Conservation (phyloP, 2,888 invertebrate species). For the Reticulitermes lucifugus region DNA sequence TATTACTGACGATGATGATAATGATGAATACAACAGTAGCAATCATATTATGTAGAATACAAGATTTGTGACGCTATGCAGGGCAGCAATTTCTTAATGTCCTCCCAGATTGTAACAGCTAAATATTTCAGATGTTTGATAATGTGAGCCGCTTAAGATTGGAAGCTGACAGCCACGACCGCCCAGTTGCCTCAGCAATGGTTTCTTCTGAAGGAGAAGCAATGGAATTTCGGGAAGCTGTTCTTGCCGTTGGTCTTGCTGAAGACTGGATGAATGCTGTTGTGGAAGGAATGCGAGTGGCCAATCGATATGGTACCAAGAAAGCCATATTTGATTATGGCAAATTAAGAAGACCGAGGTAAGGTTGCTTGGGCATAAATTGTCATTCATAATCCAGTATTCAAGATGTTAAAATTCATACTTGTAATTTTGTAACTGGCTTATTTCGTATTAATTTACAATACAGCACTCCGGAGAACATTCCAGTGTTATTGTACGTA, state of each 20-base stretch:
- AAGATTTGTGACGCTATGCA: no score
- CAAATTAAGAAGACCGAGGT: slow-evolving; percentile 75
- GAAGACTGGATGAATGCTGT: slow-evolving; percentile 95
- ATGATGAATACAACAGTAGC: neutral
- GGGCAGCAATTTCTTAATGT: no score
- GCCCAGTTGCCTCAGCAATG: slow-evolving; percentile 82
- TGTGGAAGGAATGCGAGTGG: slow-evolving; percentile 83
- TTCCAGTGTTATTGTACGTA: no score
- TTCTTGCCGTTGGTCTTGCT: slow-evolving; percentile 82
- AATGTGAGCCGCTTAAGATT: slow-evolving; percentile 84
- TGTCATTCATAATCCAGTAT: no score
- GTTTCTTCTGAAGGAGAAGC: slow-evolving; percentile 88
- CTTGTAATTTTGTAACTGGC: no score
- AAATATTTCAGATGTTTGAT: slow-evolving; percentile 83
- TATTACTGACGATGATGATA: neutral
- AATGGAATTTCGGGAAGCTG: slow-evolving; percentile 82
- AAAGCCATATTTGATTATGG: slow-evolving; percentile 90
- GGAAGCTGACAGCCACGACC: slow-evolving; percentile 73
- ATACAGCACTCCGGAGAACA: no score
- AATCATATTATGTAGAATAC: neutral
- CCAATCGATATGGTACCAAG: slow-evolving; percentile 83
- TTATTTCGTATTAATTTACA: no score
- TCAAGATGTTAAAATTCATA: no score
- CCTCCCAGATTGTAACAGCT: no score
- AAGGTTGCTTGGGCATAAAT: slow-evolving; percentile 46